phyloP scores from a whole-genome alignment of 2,113 vertebrate species.

The Oncorhynchus masou region DNA sequence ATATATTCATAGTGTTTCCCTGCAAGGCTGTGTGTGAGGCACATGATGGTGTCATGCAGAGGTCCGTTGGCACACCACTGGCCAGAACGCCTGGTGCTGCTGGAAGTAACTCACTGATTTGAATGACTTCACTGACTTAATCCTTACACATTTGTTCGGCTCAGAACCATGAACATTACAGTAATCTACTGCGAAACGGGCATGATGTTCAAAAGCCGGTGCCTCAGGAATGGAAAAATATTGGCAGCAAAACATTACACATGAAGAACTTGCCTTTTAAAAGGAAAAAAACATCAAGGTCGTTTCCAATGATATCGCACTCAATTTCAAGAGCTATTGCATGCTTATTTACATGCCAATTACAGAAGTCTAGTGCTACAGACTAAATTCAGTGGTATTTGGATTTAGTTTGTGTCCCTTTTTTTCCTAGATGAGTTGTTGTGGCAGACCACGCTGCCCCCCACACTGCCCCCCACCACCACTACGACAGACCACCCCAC shows the following conservation, averaged over 20 bases:
- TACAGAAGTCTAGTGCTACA: neutral
- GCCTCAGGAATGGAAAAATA: constrained; percentile 38
- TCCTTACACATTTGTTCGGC: constrained; percentile 30
- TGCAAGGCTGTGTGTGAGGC: constrained; percentile 23
- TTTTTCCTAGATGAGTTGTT: constrained; percentile 64
- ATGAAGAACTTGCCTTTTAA: constrained; percentile 22
- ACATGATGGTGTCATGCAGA: constrained; percentile 50
- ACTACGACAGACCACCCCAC: constrained; percentile 50
- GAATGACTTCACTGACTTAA: constrained; percentile 23
- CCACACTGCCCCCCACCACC: constrained; percentile 20
- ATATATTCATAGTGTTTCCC: constrained; percentile 26
- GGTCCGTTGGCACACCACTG: constrained; percentile 31
- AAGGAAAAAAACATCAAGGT: neutral
- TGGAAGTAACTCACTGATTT: constrained; percentile 42
- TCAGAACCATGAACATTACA: constrained; percentile 13
- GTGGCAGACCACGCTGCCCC: constrained; percentile 73
- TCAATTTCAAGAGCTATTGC: constrained; percentile 26
- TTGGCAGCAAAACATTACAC: constrained; percentile 43
- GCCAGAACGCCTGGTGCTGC: constrained; percentile 32
- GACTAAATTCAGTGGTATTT: neutral
- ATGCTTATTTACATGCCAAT: constrained; percentile 26
- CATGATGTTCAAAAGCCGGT: constrained; percentile 19
- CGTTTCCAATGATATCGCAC: constrained; percentile 44
- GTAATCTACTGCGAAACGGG: constrained; percentile 22
- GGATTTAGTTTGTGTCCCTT: constrained; percentile 15